Conservation (phyloP, 2,797 vertebrate genomes). For the Poecilia gillii region DNA sequence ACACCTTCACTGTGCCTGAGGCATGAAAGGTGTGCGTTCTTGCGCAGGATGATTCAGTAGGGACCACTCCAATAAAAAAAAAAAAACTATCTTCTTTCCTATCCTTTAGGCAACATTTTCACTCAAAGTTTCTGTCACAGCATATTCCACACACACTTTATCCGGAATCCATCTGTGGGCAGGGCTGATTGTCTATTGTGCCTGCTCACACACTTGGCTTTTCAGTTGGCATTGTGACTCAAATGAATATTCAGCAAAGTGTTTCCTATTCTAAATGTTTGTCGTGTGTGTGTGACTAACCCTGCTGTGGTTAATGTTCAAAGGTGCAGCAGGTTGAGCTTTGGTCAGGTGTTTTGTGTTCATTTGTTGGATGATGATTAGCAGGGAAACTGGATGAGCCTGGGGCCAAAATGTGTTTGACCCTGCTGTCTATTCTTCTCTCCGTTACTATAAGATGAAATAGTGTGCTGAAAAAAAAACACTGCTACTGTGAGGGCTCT, state of each 20-base stretch:
- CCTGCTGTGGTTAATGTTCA: conserved; percentile 43
- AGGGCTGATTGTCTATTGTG: conserved; percentile 61
- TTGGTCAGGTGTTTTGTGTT: conserved; percentile 42
- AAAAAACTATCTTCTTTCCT: neutral
- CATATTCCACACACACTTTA: conserved; percentile 41
- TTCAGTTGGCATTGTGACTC: conserved; percentile 57
- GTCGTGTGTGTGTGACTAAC: conserved; percentile 32
- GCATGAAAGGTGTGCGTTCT: conserved; percentile 30
- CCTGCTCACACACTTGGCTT: conserved; percentile 54
- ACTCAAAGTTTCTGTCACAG: conserved; percentile 25
- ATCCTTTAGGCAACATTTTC: conserved; percentile 26
- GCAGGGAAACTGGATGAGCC: conserved; percentile 38
- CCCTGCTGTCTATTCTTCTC: neutral
- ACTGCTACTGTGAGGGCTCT: neutral
- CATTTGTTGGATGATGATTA: conserved; percentile 44
- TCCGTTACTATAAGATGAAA: neutral
- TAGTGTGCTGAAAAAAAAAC: neutral
- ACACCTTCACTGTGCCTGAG: conserved; percentile 1
- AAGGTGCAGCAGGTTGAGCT: conserved; percentile 31
- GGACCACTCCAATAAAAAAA: conserved; percentile 11
- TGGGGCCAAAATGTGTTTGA: conserved; percentile 21
- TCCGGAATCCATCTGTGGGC: conserved; percentile 71
- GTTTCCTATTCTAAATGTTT: conserved; percentile 50
- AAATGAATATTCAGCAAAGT: conserved; percentile 35
- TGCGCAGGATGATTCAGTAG: conserved; percentile 27